phyloP scores from a whole-genome alignment of 2,797 vertebrate species.

The Chaunax sp. region DNA sequence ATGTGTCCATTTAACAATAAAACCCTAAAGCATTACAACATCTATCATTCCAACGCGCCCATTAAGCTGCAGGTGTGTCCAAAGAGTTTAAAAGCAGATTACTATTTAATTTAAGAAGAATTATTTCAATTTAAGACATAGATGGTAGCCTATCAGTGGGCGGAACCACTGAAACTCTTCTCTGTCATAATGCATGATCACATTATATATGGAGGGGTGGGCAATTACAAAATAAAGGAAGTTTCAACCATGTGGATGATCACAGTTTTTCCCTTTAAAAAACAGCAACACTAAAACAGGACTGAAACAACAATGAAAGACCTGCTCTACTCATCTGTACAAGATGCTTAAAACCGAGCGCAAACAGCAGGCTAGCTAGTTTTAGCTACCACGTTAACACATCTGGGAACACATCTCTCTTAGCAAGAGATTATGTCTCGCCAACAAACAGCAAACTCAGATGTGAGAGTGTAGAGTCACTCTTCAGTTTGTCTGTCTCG shows the following conservation, averaged over 20 bases:
- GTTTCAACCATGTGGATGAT: neutral
- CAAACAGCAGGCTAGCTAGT: too few species aligned
- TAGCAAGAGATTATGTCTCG: too few species aligned
- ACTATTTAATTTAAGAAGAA: neutral
- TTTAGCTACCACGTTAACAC: too few species aligned
- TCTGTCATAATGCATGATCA: neutral
- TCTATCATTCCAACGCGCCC: neutral
- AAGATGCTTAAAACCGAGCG: too few species aligned
- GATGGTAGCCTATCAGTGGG: neutral
- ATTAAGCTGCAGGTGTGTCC: conserved; percentile 9
- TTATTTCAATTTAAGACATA: neutral
- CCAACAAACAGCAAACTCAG: too few species aligned
- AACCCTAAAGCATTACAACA: conserved; percentile 13
- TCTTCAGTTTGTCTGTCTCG: too few species aligned
- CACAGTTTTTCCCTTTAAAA: neutral
- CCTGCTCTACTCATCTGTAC: neutral
- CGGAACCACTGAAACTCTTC: too few species aligned
- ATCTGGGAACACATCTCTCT: too few species aligned
- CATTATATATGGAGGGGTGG: neutral
- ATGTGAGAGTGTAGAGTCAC: too few species aligned
- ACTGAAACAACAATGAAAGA: neutral
- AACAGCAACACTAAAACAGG: too few species aligned
- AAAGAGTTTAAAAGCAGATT: neutral
- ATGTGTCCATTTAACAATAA: conserved; percentile 22
- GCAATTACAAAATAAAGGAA: neutral